A percentile compares a stretch with the other conserved stretches of the same genome.
phyloP scores from a whole-genome alignment of 2,113 vertebrate genomes.

The Chascanopsetta lugubris region DNA sequence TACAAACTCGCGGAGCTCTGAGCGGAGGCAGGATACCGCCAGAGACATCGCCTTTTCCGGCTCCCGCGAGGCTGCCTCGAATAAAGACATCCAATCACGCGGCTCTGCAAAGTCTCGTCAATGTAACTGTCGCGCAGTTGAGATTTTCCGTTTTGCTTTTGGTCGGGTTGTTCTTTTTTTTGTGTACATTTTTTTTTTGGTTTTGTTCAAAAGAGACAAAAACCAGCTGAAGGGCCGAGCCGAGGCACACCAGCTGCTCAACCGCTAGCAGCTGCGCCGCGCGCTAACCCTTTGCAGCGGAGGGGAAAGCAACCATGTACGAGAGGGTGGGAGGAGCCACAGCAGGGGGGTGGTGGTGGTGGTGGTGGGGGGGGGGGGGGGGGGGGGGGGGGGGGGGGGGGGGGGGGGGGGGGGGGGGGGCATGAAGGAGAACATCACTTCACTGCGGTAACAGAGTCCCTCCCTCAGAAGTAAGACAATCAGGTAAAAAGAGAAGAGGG shows the following conservation, averaged over 20 bases:
- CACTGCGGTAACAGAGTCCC: conserved; percentile 53
- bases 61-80: conserved; percentile 13
- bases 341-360: no score
- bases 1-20: no score
- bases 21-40: no score
- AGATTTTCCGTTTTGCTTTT: not conserved
- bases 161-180: not conserved
- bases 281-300: conserved; percentile 33
- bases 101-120: not conserved
- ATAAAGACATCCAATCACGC: conserved; percentile 2
- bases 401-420: not conserved
- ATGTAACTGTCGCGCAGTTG: not conserved
- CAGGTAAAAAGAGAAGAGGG: conserved; percentile 47
- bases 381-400: not conserved
- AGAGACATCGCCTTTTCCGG: not conserved
- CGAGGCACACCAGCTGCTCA: conserved; percentile 62
- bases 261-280: conserved; percentile 18
- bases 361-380: not conserved
- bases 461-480: conserved; percentile 59
- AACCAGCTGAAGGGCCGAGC: conserved; percentile 23
- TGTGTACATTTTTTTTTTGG: not conserved
- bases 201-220: conserved; percentile 19
- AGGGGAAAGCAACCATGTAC: conserved; percentile 18
- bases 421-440: conserved; percentile 24
- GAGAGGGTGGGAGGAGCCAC: not conserved